phyloP scores from a whole-genome alignment of 2,113 vertebrate genomes.

The Pituophis catenifer region DNA sequence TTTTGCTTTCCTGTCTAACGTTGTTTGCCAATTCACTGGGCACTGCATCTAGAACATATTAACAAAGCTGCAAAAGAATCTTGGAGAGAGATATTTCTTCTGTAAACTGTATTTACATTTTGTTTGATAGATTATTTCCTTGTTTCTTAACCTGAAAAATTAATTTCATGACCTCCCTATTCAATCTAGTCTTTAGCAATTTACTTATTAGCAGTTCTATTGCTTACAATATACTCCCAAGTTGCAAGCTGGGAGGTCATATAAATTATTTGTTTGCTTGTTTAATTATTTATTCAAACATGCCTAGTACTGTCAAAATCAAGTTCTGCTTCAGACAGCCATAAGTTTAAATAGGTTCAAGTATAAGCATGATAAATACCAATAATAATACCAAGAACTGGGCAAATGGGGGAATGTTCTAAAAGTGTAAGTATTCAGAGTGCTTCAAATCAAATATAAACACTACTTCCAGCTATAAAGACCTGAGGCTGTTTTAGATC shows the following conservation, averaged over 20 bases:
- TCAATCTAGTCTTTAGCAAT: neutral
- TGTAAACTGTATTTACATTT: neutral
- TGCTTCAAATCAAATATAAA: neutral
- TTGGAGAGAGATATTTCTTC: neutral
- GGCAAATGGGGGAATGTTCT: neutral
- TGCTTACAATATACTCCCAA: neutral
- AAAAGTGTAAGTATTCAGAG: neutral
- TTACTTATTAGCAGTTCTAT: neutral
- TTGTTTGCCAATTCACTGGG: neutral
- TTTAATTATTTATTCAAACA: neutral
- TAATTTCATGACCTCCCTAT: neutral
- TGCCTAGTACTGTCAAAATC: neutral
- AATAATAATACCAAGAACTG: neutral
- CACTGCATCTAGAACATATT: neutral
- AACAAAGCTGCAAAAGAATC: neutral
- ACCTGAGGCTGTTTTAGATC: neutral
- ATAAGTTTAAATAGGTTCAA: neutral
- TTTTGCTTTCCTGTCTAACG: neutral
- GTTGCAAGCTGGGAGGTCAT: neutral
- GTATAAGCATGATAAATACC: neutral
- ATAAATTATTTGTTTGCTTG: neutral
- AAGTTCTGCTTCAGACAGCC: neutral
- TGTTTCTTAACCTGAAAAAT: neutral
- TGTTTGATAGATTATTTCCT: neutral
- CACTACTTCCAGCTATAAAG: neutral